Evolutionary conservation across 2,113 vertebrate genomes (phyloP).

Genomic region (Epinephelus fuscoguttatus): DNA sequence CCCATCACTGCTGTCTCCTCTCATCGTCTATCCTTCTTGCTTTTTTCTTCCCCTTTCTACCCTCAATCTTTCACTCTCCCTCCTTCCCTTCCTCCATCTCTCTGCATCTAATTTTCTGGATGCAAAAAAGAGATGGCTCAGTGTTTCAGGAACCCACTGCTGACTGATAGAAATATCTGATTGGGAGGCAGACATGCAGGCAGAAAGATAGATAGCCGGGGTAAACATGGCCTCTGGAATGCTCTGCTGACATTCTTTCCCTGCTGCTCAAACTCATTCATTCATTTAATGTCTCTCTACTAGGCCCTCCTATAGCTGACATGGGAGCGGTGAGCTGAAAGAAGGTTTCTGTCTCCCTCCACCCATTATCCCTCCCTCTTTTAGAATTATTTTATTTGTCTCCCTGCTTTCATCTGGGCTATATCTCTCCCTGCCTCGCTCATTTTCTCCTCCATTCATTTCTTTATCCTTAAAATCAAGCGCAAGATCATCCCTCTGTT

Average conservation of each 20-base stretch:
- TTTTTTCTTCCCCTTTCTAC: conserved; percentile 3
- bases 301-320: conserved; percentile 39
- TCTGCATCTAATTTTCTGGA: conserved; percentile 53
- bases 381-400: conserved; percentile 16
- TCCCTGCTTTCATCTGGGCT: background rate
- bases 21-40: background rate
- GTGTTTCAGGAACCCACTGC: conserved; percentile 55
- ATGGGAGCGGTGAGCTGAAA: conserved; percentile 42
- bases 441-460: background rate
- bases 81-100: conserved; percentile 17
- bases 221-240: conserved; percentile 57
- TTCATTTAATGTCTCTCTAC: conserved; percentile 36
- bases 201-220: conserved; percentile 42
- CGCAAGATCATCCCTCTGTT: background rate
- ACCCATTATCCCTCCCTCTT: conserved; percentile 14
- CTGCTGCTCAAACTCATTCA: conserved; percentile 10
- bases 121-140: conserved; percentile 40
- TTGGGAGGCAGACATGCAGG: conserved; percentile 50
- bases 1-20: conserved; percentile 23
- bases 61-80: conserved; percentile 3
- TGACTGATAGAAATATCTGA: conserved; percentile 72
- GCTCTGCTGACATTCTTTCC: conserved; percentile 27
- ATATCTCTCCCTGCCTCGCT: background rate
- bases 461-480: conserved; percentile 12
- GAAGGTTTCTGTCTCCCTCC: conserved; percentile 17